Evolutionary conservation across 2,797 vertebrate genomes (phyloP).

Genomic region (Cuniculus paca): DNA sequence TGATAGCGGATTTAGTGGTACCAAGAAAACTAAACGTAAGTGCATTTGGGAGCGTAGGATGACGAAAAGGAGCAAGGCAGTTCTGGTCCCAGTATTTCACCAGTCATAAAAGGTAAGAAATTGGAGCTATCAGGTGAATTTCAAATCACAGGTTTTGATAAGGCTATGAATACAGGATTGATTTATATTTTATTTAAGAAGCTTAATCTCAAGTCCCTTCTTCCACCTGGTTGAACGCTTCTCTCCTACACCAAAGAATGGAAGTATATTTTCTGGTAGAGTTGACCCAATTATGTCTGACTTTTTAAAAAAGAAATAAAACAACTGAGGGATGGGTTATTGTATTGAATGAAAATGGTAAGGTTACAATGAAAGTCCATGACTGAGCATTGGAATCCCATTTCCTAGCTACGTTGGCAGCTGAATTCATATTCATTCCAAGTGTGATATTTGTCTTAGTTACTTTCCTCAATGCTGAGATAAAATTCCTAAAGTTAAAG

Average conservation of each 20-base stretch:
- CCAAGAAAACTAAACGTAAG: neutral
- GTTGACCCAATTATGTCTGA: neutral
- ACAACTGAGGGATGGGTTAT: neutral
- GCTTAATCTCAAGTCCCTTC: neutral
- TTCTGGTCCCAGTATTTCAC: neutral
- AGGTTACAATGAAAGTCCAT: neutral
- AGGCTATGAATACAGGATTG: neutral
- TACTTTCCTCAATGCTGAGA: neutral
- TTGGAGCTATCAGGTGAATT: neutral
- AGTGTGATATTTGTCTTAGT: neutral
- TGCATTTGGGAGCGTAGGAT: neutral
- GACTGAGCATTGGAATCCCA: neutral
- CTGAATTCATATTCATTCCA: neutral
- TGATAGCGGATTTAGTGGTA: neutral
- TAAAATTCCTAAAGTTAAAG: neutral
- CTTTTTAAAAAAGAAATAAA: slow-evolving; percentile 1
- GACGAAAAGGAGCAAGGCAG: neutral
- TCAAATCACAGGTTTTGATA: neutral
- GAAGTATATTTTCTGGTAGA: slow-evolving; percentile 36
- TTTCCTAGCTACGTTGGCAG: neutral
- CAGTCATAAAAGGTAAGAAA: neutral
- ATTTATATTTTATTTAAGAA: slow-evolving; percentile 38
- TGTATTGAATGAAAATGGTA: neutral
- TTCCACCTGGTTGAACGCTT: neutral
- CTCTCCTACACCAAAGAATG: neutral